Conservation (phyloP, 2,888 invertebrate species). For the Plemyria rubiginata region DNA sequence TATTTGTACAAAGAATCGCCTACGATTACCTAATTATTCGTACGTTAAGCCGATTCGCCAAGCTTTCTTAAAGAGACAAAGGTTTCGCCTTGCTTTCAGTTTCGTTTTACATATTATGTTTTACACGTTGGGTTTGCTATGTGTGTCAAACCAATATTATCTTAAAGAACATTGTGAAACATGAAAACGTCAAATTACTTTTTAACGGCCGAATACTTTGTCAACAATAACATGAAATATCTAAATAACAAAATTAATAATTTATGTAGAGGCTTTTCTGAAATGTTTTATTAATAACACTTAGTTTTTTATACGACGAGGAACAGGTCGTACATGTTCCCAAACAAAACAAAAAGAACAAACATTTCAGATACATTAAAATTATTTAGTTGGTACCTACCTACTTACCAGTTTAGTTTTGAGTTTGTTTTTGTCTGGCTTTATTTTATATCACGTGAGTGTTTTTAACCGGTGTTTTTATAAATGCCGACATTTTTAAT, state of each 20-base stretch:
- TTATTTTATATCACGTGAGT: slow-evolving; percentile 20
- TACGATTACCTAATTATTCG: not conserved
- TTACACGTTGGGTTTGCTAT: not conserved
- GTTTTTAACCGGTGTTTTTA: slow-evolving; percentile 11
- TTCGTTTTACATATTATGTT: slow-evolving; percentile 19
- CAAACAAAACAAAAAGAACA: slow-evolving; percentile 5
- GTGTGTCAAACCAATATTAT: no score
- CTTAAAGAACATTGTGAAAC: no score
- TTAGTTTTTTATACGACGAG: not conserved
- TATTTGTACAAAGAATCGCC: slow-evolving; percentile 9
- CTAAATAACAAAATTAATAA: no score
- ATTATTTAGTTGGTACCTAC: not conserved
- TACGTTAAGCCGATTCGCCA: slow-evolving; percentile 52
- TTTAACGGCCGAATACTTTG: no score
- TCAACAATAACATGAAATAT: no score
- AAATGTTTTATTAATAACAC: not conserved
- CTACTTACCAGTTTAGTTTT: slow-evolving; percentile 2
- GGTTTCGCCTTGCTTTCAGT: slow-evolving; percentile 37
- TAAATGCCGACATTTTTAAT: slow-evolving; percentile 18
- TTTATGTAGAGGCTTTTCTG: no score
- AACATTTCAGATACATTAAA: slow-evolving; percentile 2
- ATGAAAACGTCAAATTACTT: no score
- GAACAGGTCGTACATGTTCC: slow-evolving; percentile 3
- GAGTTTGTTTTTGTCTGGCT: slow-evolving; percentile 3
- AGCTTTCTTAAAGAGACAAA: slow-evolving; percentile 57